These are phyloP conservation scores for Eristalinus aeneus DNA, from an alignment of 2,888 invertebrate genomes.

Conservation along the genomic window DNA sequence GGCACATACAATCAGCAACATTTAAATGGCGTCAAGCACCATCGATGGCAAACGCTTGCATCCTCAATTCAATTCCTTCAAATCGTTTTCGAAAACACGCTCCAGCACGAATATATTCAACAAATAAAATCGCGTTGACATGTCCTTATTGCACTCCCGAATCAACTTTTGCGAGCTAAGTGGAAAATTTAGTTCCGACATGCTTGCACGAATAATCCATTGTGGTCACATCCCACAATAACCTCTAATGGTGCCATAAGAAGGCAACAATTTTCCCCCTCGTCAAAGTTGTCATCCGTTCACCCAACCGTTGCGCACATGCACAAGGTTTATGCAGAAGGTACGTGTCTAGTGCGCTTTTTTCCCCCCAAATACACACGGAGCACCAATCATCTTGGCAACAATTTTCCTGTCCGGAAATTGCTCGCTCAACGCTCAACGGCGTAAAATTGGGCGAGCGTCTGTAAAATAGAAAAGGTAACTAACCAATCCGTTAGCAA, in stretches of 20 bases:
- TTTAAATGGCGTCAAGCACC: background rate
- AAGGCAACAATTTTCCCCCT: constrained; percentile 8
- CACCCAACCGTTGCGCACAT: constrained; percentile 15
- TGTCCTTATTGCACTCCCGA: background rate
- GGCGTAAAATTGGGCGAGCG: constrained; percentile 35
- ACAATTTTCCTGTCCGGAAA: constrained; percentile 44
- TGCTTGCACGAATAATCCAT: constrained; percentile 1
- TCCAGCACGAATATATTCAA: background rate
- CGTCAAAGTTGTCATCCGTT: constrained; percentile 27
- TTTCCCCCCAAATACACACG: background rate
- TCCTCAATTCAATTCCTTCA: background rate
- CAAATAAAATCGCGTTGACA: background rate
- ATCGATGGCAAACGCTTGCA: background rate
- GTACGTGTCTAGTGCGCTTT: constrained; percentile 20
- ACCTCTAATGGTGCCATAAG: constrained; percentile 22
- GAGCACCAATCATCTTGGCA: constrained; percentile 12
- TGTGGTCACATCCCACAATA: constrained; percentile 1
- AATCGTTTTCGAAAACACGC: background rate
- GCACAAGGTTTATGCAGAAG: constrained; percentile 27
- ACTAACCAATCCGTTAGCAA: constrained; percentile 51
- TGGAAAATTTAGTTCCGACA: constrained; percentile 19
- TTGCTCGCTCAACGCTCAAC: constrained; percentile 34
- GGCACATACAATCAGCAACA: background rate
- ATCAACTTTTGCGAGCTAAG: background rate
- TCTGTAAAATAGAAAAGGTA: constrained; percentile 35